Conservation (phyloP, 2,888 invertebrate species). For the Tetanocera ferruginea region DNA sequence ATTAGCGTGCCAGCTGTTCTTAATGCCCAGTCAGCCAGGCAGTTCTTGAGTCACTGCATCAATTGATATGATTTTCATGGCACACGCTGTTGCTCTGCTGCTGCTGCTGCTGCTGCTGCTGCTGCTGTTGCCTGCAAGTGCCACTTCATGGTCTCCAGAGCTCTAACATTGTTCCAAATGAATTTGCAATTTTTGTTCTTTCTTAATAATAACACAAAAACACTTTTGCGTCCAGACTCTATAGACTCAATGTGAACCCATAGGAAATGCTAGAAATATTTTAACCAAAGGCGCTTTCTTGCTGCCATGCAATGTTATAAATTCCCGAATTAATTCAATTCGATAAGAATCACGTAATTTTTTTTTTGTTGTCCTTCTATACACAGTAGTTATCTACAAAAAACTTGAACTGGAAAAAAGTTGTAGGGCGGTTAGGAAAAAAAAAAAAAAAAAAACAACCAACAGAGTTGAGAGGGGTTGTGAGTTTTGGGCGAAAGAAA, state of each 20-base stretch:
- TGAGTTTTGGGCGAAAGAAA: neutral
- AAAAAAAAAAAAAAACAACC: neutral
- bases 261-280: too few species aligned
- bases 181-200: neutral
- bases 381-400: neutral
- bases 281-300: neutral
- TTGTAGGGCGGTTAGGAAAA: neutral
- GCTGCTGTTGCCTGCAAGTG: neutral
- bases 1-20: too few species aligned
- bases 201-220: neutral
- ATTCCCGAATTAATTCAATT: constrained; percentile 35
- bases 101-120: neutral
- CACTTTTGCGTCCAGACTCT: too few species aligned
- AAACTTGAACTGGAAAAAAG: neutral
- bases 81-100: neutral
- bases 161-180: neutral
- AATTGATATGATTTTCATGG: neutral
- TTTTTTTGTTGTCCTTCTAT: constrained; percentile 8
- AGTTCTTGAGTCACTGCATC: neutral
- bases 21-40: too few species aligned
- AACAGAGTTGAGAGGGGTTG: neutral
- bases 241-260: too few species aligned
- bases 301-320: neutral
- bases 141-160: too few species aligned
- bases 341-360: constrained; percentile 39